Evolutionary conservation across 92 coral and sea anemone genomes (phyloP).

Genomic region (Actinernus sp.): DNA sequence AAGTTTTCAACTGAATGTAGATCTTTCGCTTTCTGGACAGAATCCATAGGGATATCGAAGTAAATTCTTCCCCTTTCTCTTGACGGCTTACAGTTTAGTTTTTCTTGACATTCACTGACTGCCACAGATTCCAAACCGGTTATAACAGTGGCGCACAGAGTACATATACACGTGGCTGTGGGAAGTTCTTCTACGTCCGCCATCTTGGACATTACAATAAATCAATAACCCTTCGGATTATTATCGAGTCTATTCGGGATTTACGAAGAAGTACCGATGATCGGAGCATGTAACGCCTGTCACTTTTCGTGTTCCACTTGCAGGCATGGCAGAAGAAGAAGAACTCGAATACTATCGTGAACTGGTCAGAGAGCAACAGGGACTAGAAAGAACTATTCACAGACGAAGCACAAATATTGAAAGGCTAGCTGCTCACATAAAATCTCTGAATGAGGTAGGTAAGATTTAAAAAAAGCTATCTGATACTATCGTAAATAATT

Average conservation of each 20-base stretch:
- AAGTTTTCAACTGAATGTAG: conserved; percentile 90
- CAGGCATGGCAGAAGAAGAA: background rate
- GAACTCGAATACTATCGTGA: conserved; percentile 18
- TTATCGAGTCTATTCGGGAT: background rate
- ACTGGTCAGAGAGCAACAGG: conserved; percentile 37
- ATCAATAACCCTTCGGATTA: background rate
- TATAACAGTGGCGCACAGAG: conserved; percentile 87
- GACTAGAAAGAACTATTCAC: conserved; percentile 33
- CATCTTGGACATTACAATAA: conserved; percentile 44
- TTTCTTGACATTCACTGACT: conserved; percentile 82
- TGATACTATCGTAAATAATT: no score
- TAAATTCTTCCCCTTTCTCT: conserved; percentile 86
- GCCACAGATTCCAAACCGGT: conserved; percentile 92
- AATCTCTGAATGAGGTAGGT: conserved; percentile 43
- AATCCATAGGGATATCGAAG: conserved; percentile 70
- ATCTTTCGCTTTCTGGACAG: conserved; percentile 49
- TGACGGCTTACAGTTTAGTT: conserved; percentile 63
- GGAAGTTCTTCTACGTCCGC: conserved; percentile 44
- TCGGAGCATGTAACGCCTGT: conserved; percentile 3
- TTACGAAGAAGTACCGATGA: background rate
- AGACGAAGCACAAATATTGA: conserved; percentile 39
- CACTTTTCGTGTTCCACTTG: background rate
- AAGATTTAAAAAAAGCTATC: background rate
- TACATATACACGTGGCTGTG: conserved; percentile 28
- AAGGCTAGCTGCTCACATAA: conserved; percentile 36